Base-by-base conservation (phyloP, 2,797 vertebrate genomes). In the Epinephelus malabaricus region DNA sequence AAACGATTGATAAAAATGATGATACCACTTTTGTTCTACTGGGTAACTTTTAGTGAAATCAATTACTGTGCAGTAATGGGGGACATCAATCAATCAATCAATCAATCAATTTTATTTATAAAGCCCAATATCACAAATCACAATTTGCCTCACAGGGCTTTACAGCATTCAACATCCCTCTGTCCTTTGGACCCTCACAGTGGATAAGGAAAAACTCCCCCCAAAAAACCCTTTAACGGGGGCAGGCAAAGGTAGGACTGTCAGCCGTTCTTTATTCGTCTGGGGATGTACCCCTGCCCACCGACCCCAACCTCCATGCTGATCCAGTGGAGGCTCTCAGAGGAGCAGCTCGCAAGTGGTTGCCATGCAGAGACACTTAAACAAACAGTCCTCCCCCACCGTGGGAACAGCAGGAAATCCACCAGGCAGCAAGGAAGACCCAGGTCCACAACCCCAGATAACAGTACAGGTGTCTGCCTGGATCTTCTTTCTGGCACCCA, bases 361-460 rank as follows among this genome's bases (percentile, higher is more conserved):
- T 90, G 89, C 89, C 85, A 90, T 90, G 88, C 62, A 11, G 80
- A 88, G 82, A 79, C 80, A 76, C 82, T 88, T 87, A 90, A 90
- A 87, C 86, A 92, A 90, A 92, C 86, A 88, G 64, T 68, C 73
- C 82, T 51, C 84, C 86, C 83, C 88, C 78, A 76, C 83, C 67
- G 84, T 90, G 90, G 83, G 87, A 91, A 85, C 66, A 50, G 61
- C 71, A 79, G 40, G 76, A 81, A 78, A 86, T 84, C 68, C 56
- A 53, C 69, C 69, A 60, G 43, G 62, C 63, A 67, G 63, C 2
- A 6, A 79, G 76, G 56, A 81, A 55, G 75, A 78, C 68, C 65
- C 60, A 12, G 8, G 19, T 68, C 64, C 63, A 84, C 59, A 61
- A 79, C 76, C 65, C 69, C 56, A 34, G 30, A 34, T 34, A 34